phyloP scores from a whole-genome alignment of 2,113 vertebrate species.

The Corynorhinus townsendii region DNA sequence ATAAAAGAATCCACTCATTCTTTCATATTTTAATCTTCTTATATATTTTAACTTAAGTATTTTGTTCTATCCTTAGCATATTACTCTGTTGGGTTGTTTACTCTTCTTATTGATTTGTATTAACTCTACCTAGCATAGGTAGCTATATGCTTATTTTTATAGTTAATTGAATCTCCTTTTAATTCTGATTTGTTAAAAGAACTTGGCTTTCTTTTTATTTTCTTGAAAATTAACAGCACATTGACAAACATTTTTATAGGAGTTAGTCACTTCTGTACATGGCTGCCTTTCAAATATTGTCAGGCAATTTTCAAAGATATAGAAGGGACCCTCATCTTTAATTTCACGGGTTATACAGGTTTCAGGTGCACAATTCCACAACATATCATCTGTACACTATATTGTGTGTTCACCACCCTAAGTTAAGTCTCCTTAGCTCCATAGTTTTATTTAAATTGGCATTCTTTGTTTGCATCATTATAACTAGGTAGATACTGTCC shows the following conservation, averaged over 20 bases:
- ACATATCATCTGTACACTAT: neutral
- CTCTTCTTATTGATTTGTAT: neutral
- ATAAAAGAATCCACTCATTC: neutral
- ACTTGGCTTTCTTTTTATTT: neutral
- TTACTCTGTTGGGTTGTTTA: neutral
- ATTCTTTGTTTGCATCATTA: neutral
- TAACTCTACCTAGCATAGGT: neutral
- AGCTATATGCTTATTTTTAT: neutral
- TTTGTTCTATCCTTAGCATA: neutral
- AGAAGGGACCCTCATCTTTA: neutral
- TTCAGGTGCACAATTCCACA: neutral
- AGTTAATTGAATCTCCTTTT: neutral
- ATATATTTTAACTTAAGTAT: neutral
- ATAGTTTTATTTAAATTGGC: neutral
- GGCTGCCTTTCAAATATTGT: neutral
- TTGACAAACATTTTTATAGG: neutral
- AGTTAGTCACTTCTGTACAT: neutral
- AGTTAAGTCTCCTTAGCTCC: neutral
- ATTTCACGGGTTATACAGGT: neutral
- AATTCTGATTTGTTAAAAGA: neutral
- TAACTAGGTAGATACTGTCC: neutral
- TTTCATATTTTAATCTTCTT: neutral
- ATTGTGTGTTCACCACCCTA: neutral
- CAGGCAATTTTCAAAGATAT: neutral
- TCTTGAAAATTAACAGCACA: neutral